Conservation (phyloP, 2,113 vertebrate species). For the Hyperopisus bebe region DNA sequence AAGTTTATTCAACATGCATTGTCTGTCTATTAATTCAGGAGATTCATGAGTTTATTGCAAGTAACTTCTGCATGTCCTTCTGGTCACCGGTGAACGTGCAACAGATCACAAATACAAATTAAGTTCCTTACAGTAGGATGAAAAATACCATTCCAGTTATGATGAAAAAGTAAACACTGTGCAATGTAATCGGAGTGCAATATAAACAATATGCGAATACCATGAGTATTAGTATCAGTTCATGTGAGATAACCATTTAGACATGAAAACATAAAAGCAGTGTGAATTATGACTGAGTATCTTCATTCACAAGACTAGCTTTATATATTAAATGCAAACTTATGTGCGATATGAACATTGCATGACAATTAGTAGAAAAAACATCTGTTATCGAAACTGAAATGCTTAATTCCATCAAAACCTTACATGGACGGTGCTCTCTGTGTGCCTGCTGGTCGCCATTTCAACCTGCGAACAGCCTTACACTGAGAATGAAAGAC, state of each 20-base stretch:
- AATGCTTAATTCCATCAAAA: neutral
- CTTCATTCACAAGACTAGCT: neutral
- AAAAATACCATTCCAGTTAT: neutral
- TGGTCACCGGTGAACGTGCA: neutral
- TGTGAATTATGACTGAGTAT: neutral
- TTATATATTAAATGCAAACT: neutral
- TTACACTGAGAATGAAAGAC: neutral
- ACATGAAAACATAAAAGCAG: neutral
- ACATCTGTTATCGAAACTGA: no score
- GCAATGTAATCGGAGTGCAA: neutral
- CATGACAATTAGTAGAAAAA: neutral
- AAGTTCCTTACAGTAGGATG: neutral
- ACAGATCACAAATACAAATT: neutral
- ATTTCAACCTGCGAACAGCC: neutral
- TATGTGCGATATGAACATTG: neutral
- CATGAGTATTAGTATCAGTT: neutral
- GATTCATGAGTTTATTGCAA: neutral
- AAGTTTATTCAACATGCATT: neutral
- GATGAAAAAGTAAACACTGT: neutral
- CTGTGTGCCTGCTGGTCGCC: neutral
- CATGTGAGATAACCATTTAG: neutral
- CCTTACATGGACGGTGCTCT: neutral
- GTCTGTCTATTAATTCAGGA: neutral
- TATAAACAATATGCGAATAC: neutral
- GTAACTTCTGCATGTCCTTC: neutral